Conservation (phyloP, 2,797 vertebrate genomes). For the Anabas testudineus region DNA sequence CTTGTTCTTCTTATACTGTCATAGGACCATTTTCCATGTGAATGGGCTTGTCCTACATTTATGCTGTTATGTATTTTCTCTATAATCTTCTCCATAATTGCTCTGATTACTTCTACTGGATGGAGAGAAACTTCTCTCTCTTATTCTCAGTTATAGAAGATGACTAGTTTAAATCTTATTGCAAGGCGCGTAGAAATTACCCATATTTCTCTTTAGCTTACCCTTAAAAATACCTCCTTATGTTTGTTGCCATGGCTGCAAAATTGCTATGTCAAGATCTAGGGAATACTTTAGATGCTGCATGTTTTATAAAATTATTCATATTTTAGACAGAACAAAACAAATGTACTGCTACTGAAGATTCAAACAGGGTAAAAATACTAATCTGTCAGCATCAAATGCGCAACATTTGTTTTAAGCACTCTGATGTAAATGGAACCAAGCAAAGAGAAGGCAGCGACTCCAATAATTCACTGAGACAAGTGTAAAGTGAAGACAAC, state of each 20-base stretch:
- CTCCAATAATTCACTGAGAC: slow-evolving; percentile 66
- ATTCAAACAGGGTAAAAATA: slow-evolving; percentile 22
- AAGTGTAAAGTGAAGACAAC: slow-evolving; percentile 64
- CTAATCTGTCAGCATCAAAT: slow-evolving; percentile 4
- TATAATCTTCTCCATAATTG: neutral
- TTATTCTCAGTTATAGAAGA: neutral
- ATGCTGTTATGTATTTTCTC: neutral
- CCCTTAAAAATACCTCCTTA: slow-evolving; percentile 6
- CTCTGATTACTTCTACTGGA: neutral
- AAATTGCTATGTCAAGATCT: neutral
- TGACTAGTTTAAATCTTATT: neutral
- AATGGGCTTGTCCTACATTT: neutral
- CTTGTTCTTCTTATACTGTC: slow-evolving; percentile 13
- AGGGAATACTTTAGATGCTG: neutral
- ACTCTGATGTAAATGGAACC: slow-evolving; percentile 39
- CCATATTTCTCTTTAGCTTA: no score
- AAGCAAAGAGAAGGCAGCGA: slow-evolving; percentile 34
- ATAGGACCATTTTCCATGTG: slow-evolving; percentile 3
- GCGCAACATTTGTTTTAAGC: slow-evolving; percentile 36
- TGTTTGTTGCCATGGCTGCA: slow-evolving; percentile 27
- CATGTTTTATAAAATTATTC: slow-evolving; percentile 11
- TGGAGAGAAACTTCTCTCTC: no score
- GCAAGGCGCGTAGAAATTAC: neutral
- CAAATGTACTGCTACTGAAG: neutral
- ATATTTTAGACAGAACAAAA: neutral